A percentile compares a stretch with the other conserved stretches of the same genome.
Conservation (phyloP, 2,888 invertebrate genomes). For the Dasypogon diadema region DNA sequence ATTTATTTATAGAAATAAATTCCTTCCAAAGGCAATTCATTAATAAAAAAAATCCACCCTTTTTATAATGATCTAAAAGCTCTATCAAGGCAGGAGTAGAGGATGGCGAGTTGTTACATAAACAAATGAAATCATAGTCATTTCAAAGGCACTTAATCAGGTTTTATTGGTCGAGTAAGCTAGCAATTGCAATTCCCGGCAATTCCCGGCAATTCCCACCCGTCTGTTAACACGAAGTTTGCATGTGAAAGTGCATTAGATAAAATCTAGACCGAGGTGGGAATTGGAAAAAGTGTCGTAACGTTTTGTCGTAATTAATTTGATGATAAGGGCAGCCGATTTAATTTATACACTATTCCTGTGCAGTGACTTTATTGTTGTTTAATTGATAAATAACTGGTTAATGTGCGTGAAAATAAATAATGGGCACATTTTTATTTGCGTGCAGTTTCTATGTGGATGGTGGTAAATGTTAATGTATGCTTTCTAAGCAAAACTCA, state of each 20-base stretch:
- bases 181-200: conserved; percentile 1
- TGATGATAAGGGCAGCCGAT: neutral
- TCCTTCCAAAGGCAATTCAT: too few relatives aligned
- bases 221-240: neutral
- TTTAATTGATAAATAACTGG: conserved; percentile 26
- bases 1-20: too few relatives aligned
- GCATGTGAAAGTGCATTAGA: conserved; percentile 34
- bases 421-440: neutral
- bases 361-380: neutral
- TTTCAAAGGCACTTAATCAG: conserved; percentile 12
- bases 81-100: too few relatives aligned
- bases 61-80: too few relatives aligned
- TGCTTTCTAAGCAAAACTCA: too few relatives aligned
- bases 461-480: too few relatives aligned
- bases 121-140: conserved; percentile 20
- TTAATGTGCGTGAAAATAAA: neutral
- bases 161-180: conserved; percentile 4
- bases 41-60: too few relatives aligned
- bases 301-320: conserved; percentile 38
- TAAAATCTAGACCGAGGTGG: conserved; percentile 16
- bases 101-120: conserved; percentile 15
- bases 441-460: neutral
- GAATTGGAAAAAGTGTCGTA: conserved; percentile 20
- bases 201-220: too few relatives aligned
- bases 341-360: neutral